Conservation (phyloP, 2,888 invertebrate species). For the Corythucha ciliata region DNA sequence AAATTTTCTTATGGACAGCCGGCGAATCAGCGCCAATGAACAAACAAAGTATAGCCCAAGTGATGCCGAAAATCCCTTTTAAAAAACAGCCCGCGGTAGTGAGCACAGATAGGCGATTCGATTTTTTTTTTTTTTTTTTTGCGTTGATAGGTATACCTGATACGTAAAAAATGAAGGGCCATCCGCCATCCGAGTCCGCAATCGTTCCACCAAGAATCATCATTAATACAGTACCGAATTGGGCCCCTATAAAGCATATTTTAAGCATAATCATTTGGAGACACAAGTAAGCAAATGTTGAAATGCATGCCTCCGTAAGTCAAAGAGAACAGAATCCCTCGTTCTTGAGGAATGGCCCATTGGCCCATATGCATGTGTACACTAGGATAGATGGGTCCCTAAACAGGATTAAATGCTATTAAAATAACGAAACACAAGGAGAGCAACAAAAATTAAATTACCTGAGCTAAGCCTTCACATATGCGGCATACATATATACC, state of each 20-base stretch:
- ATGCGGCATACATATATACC: constrained; percentile 57
- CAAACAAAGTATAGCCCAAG: constrained; percentile 53
- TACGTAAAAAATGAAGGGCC: too few relatives aligned
- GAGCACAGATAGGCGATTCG: too few relatives aligned
- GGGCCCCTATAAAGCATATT: too few relatives aligned
- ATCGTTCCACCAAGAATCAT: too few relatives aligned
- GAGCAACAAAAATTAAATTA: constrained; percentile 26
- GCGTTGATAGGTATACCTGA: too few relatives aligned
- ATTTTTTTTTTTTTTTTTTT: too few relatives aligned
- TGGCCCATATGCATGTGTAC: constrained; percentile 58
- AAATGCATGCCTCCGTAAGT: constrained; percentile 31
- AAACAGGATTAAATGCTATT: too few relatives aligned
- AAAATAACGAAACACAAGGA: constrained; percentile 4
- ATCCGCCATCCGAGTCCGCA: too few relatives aligned
- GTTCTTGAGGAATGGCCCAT: constrained; percentile 61
- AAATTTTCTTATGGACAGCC: constrained; percentile 49
- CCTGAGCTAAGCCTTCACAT: constrained; percentile 57
- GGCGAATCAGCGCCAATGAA: constrained; percentile 58
- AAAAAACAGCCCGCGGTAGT: too few relatives aligned
- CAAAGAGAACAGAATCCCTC: constrained; percentile 49
- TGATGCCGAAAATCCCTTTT: constrained; percentile 60
- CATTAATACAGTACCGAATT: too few relatives aligned
- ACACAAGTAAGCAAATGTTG: too few relatives aligned
- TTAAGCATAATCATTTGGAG: too few relatives aligned
- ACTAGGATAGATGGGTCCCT: constrained; percentile 58